phyloP scores from a whole-genome alignment of 2,113 vertebrate species.

The Apodemus speciosus region DNA sequence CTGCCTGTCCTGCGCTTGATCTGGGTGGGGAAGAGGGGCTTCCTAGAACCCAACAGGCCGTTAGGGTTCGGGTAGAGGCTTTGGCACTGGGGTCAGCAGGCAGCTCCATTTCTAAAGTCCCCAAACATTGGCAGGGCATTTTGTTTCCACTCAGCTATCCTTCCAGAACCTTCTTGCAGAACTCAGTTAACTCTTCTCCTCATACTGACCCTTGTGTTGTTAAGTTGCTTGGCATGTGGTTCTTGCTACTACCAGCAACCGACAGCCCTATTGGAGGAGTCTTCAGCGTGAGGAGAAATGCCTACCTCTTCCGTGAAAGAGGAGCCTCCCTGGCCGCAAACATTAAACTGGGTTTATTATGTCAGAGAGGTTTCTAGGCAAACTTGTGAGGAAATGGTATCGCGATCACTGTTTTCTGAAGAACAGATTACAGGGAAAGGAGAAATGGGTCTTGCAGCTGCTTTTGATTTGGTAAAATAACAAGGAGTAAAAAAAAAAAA shows the following conservation, averaged over 20 bases:
- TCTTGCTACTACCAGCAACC: constrained; percentile 33
- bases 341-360: constrained; percentile 84
- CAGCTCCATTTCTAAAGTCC: constrained; percentile 87
- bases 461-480: constrained; percentile 86
- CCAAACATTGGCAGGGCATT: constrained; percentile 84
- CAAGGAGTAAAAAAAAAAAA: constrained; percentile 70
- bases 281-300: constrained; percentile 68
- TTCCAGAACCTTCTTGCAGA: constrained; percentile 60
- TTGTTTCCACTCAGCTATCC: constrained; percentile 79
- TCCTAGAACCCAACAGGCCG: constrained; percentile 82
- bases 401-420: constrained; percentile 83
- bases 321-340: constrained; percentile 80
- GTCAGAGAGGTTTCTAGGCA: constrained; percentile 83
- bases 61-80: constrained; percentile 74
- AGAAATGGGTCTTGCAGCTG: constrained; percentile 85
- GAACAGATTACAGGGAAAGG: constrained; percentile 80
- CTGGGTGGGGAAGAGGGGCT: constrained; percentile 68
- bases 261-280: constrained; percentile 66
- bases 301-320: constrained; percentile 80
- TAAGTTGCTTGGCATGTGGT: not conserved
- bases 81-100: constrained; percentile 79
- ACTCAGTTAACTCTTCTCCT: constrained; percentile 71
- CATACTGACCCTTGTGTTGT: constrained; percentile 56
- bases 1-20: constrained; percentile 67
- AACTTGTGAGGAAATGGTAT: constrained; percentile 85